These are phyloP conservation scores for Chamaea fasciata DNA, from an alignment of 2,113 vertebrate genomes.

Conservation along the genomic window DNA sequence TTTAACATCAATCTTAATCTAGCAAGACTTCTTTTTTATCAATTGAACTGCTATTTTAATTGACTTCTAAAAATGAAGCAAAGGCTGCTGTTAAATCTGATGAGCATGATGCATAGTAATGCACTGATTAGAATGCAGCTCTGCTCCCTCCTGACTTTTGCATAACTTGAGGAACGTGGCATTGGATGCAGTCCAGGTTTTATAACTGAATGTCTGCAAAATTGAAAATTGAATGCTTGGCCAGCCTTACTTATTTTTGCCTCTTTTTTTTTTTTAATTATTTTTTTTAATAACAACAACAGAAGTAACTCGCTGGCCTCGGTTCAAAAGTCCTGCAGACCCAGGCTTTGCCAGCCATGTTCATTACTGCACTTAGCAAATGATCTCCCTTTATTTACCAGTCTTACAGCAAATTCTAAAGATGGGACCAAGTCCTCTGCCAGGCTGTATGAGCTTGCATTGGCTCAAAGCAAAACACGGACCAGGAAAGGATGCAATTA, in stretches of 20 bases:
- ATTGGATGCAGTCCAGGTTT: conserved; percentile 34
- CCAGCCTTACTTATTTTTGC: not conserved
- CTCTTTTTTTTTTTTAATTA: not conserved
- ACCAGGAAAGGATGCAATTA: not conserved
- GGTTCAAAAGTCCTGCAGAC: not conserved
- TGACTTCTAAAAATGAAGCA: conserved; percentile 58
- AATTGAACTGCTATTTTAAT: conserved; percentile 56
- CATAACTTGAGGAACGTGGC: conserved; percentile 36
- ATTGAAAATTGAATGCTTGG: conserved; percentile 25
- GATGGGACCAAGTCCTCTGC: not conserved
- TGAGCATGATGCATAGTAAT: conserved; percentile 52
- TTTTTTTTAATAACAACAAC: not conserved
- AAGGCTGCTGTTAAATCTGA: conserved; percentile 49
- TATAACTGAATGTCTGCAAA: conserved; percentile 12
- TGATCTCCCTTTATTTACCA: not conserved
- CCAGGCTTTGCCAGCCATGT: not conserved
- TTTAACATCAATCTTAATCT: conserved; percentile 60
- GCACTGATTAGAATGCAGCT: conserved; percentile 43
- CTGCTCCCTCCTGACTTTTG: conserved; percentile 17
- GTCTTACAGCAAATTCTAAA: not conserved
- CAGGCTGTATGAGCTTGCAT: not conserved
- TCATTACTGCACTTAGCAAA: conserved; percentile 2
- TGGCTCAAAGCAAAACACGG: not conserved
- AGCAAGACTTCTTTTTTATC: conserved; percentile 54
- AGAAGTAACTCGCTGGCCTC: not conserved